Conservation (phyloP, 2,888 invertebrate genomes). For the Polyommatus iphigenia region DNA sequence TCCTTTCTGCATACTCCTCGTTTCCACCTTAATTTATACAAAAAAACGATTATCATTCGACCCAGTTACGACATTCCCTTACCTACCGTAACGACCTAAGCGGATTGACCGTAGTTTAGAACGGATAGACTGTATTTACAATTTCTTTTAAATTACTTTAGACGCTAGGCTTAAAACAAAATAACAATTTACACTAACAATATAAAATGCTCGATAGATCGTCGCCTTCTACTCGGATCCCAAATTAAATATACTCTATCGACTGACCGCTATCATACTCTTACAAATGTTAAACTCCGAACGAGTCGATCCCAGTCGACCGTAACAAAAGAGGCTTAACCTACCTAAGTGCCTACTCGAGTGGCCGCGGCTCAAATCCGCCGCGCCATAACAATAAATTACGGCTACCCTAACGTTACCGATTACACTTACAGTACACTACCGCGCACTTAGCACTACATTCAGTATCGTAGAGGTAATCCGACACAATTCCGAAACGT, state of each 20-base stretch:
- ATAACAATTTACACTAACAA: conserved; percentile 80
- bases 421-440: conserved; percentile 53
- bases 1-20: conserved; percentile 62
- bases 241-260: conserved; percentile 73
- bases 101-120: conserved; percentile 71
- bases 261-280: conserved; percentile 66
- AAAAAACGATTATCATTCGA: conserved; percentile 64
- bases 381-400: conserved; percentile 57
- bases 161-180: conserved; percentile 78
- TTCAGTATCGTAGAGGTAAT: conserved; percentile 68
- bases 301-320: conserved; percentile 76
- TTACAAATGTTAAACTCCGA: conserved; percentile 76
- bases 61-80: conserved; percentile 72
- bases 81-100: conserved; percentile 73
- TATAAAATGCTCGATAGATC: conserved; percentile 79
- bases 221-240: conserved; percentile 72
- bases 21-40: conserved; percentile 62
- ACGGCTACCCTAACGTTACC: conserved; percentile 49
- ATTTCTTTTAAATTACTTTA: conserved; percentile 72
- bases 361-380: conserved; percentile 55
- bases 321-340: conserved; percentile 78
- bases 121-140: conserved; percentile 75
- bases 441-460: conserved; percentile 42
- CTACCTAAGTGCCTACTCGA: conserved; percentile 70
- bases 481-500: conserved; percentile 64